phyloP scores from a whole-genome alignment of 2,113 vertebrate genomes.

The Sapayoa aenigma region DNA sequence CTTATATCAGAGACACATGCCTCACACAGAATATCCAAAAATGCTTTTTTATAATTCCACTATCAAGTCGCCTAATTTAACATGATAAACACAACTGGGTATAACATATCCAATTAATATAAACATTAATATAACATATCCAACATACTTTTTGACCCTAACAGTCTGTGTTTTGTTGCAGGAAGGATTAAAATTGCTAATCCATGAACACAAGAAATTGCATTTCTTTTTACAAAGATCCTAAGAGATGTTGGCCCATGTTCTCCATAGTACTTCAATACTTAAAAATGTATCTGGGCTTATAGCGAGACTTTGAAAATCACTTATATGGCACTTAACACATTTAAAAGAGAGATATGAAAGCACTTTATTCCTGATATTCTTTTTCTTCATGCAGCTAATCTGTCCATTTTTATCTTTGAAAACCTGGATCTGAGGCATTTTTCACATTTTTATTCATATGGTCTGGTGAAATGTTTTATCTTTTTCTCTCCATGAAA shows the following conservation, averaged over 20 bases:
- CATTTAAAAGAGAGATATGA: not conserved
- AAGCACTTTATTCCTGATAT: not conserved
- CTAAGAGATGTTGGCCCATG: not conserved
- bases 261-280: not conserved
- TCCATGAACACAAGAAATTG: not conserved
- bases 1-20: not conserved
- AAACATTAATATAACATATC: too few species aligned
- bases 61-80: not conserved
- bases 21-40: not conserved
- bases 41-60: not conserved
- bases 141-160: not conserved
- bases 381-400: not conserved
- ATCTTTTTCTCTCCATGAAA: not conserved
- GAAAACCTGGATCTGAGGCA: not conserved
- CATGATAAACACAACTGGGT: not conserved
- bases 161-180: not conserved
- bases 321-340: not conserved
- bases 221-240: not conserved
- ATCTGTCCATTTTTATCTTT: not conserved
- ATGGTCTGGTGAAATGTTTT: not conserved
- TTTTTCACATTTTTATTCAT: not conserved
- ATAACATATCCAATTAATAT: too few species aligned
- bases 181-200: not conserved
- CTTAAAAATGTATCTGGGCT: not conserved
- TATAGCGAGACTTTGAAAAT: not conserved